These are phyloP conservation scores for Psephotus haematonotus DNA, from an alignment of 2,113 vertebrate genomes.

Conservation along the genomic window DNA sequence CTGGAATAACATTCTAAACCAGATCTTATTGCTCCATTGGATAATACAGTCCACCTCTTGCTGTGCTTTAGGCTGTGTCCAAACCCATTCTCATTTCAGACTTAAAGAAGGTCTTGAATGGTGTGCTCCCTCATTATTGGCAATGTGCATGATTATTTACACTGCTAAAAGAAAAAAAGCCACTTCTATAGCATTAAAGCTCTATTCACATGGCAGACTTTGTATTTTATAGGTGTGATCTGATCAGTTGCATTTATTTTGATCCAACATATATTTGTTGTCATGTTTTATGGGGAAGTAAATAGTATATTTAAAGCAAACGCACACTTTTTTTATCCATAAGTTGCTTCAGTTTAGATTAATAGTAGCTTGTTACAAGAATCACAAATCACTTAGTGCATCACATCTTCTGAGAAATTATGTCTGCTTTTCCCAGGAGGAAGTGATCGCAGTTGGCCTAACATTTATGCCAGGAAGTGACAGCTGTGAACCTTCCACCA, in stretches of 20 bases:
- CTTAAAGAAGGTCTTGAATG: not conserved
- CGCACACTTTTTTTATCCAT: not conserved
- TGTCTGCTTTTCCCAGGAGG: not conserved
- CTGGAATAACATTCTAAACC: not conserved
- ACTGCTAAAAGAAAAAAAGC: not conserved
- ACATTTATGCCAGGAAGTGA: not conserved
- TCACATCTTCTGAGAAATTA: not conserved
- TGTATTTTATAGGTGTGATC: not conserved
- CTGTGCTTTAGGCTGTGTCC: not conserved
- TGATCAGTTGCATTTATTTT: not conserved
- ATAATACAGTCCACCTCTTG: not conserved
- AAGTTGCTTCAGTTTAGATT: not conserved
- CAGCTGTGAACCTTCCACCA: not conserved
- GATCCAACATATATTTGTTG: not conserved
- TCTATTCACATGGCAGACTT: not conserved
- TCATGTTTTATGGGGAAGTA: not conserved
- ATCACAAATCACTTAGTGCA: not conserved
- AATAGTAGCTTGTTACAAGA: not conserved
- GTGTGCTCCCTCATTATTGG: not conserved
- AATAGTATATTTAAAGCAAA: not conserved
- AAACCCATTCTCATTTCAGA: not conserved
- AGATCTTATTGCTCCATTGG: not conserved
- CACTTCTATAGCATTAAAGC: not conserved
- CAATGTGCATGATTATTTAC: rapidly evolving
- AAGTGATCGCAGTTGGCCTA: not conserved